phyloP scores from a whole-genome alignment of 2,797 vertebrate genomes.

The Diceros bicornis region DNA sequence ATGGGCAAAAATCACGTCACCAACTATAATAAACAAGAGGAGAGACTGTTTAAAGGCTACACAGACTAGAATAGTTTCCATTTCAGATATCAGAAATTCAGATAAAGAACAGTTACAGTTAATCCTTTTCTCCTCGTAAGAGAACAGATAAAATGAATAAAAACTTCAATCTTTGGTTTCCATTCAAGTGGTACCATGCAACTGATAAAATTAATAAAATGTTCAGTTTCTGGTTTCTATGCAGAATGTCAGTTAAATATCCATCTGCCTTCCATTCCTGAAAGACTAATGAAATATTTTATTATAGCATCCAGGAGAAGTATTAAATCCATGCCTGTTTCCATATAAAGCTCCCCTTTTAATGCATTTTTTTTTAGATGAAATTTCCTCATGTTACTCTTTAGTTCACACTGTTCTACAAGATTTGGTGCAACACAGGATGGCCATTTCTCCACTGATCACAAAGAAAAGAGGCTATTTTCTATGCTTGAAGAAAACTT shows the following conservation, averaged over 20 bases:
- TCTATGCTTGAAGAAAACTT: background rate
- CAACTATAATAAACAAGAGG: constrained; percentile 62
- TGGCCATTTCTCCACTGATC: background rate
- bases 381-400: constrained; percentile 36
- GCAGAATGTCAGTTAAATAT: constrained; percentile 65
- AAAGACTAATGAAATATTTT: constrained; percentile 72
- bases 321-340: constrained; percentile 69
- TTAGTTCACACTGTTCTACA: constrained; percentile 26
- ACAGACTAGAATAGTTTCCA: constrained; percentile 61
- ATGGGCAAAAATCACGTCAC: constrained; percentile 34
- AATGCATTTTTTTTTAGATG: constrained; percentile 53
- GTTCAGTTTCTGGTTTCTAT: constrained; percentile 57
- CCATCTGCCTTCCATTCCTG: constrained; percentile 56
- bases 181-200: constrained; percentile 60
- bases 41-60: constrained; percentile 39
- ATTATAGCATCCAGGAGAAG: constrained; percentile 62
- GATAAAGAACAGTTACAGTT: constrained; percentile 65
- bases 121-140: constrained; percentile 69
- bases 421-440: constrained; percentile 29
- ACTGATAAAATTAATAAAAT: constrained; percentile 77
- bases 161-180: constrained; percentile 64
- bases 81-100: constrained; percentile 70
- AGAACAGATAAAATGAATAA: constrained; percentile 74
- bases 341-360: constrained; percentile 70
- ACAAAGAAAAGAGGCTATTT: background rate